Conservation (phyloP, 2,797 vertebrate species). For the Eulemur albifrons region DNA sequence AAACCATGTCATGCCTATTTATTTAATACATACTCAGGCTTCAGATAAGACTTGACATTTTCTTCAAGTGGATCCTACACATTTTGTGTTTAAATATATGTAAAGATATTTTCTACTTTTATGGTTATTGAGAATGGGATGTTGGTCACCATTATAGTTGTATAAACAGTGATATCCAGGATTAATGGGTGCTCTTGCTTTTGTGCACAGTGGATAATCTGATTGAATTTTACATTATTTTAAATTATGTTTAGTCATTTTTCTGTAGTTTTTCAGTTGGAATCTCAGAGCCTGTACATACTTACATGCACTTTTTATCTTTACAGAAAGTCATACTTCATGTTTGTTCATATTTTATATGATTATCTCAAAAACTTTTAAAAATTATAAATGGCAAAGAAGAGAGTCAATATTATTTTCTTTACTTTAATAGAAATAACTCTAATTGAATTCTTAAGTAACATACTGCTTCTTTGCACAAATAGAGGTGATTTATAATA, state of each 20-base stretch:
- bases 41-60: neutral
- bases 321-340: neutral
- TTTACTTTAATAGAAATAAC: neutral
- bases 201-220: neutral
- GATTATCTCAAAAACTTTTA: neutral
- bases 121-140: neutral
- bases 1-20: neutral
- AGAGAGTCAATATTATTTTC: neutral
- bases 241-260: neutral
- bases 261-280: neutral
- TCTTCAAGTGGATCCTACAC: neutral
- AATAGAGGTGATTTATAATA: neutral
- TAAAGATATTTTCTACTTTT: neutral
- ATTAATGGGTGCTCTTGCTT: neutral
- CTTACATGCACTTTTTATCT: neutral
- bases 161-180: neutral
- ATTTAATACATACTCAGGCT: neutral
- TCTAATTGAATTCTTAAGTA: neutral
- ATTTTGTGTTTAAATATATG: neutral
- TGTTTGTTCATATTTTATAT: neutral
- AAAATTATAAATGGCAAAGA: neutral
- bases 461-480: neutral
- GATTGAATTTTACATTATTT: neutral
- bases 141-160: neutral
- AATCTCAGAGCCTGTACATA: neutral